Conservation (phyloP, 2,113 vertebrate genomes). For the Sebastes fasciatus region DNA sequence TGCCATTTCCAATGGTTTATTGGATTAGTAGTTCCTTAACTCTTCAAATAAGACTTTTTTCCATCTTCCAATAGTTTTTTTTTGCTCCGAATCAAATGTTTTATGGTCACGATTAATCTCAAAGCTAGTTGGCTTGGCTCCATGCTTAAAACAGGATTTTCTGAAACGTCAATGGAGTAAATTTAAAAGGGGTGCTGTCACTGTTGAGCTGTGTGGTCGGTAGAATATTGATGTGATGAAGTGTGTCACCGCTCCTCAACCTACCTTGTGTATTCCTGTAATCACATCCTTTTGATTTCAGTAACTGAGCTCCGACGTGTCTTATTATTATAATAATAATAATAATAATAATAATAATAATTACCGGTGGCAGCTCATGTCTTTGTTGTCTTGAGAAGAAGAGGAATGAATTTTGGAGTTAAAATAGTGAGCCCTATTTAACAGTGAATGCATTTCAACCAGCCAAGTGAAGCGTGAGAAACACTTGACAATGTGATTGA, state of each 20-base stretch:
- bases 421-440: neutral
- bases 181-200: no score
- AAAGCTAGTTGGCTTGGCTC: no score
- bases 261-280: neutral
- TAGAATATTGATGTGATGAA: neutral
- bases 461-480: neutral
- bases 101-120: no score
- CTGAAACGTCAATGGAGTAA: no score
- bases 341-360: neutral
- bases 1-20: no score
- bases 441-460: neutral
- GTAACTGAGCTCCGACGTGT: neutral
- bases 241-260: neutral
- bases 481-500: constrained; percentile 15
- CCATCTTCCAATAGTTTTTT: no score
- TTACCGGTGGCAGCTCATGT: neutral
- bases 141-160: no score
- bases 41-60: no score
- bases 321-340: no score
- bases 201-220: neutral
- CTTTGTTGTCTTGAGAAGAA: neutral
- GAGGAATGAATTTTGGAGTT: neutral
- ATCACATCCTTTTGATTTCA: neutral
- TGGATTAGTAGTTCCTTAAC: no score
- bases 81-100: no score